These are phyloP conservation scores for Sylvilagus floridanus DNA, from an alignment of 2,797 vertebrate species.

Conservation along the genomic window DNA sequence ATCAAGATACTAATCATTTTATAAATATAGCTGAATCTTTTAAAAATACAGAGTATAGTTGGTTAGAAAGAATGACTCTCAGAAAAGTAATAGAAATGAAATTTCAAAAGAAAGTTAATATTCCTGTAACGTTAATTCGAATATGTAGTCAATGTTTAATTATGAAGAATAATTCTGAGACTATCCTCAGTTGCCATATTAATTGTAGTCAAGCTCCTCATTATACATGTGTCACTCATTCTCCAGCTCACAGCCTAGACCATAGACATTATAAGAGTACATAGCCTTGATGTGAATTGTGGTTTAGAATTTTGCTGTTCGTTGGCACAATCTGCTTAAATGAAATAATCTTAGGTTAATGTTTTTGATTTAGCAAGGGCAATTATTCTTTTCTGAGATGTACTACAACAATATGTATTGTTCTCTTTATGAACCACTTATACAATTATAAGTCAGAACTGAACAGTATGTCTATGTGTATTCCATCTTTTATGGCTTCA, in stretches of 20 bases:
- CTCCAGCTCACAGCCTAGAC: conserved; percentile 27
- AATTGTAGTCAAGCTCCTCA: not conserved
- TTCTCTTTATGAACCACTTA: conserved; percentile 81
- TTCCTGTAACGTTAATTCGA: not conserved
- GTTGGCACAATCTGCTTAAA: conserved; percentile 71
- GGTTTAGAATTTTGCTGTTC: conserved; percentile 50
- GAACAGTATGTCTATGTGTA: conserved; percentile 30
- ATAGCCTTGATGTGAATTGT: conserved; percentile 24
- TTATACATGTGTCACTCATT: conserved; percentile 46
- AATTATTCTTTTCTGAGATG: conserved; percentile 82
- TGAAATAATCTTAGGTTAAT: conserved; percentile 79
- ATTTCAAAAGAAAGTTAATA: not conserved
- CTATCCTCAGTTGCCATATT: not conserved
- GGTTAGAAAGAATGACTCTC: not conserved
- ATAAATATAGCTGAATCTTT: not conserved
- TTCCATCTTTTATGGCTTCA: conserved; percentile 29
- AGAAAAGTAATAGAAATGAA: not conserved
- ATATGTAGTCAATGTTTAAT: conserved; percentile 14
- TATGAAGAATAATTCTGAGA: conserved; percentile 25
- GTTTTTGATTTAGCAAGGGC: conserved; percentile 67
- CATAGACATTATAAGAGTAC: not conserved
- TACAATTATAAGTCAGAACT: conserved; percentile 71
- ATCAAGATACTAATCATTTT: not conserved
- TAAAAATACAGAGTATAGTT: not conserved
- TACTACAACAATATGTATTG: conserved; percentile 20